Evolutionary conservation across 2,888 invertebrate genomes (phyloP).

Genomic region (Pyrrhosoma nymphula): DNA sequence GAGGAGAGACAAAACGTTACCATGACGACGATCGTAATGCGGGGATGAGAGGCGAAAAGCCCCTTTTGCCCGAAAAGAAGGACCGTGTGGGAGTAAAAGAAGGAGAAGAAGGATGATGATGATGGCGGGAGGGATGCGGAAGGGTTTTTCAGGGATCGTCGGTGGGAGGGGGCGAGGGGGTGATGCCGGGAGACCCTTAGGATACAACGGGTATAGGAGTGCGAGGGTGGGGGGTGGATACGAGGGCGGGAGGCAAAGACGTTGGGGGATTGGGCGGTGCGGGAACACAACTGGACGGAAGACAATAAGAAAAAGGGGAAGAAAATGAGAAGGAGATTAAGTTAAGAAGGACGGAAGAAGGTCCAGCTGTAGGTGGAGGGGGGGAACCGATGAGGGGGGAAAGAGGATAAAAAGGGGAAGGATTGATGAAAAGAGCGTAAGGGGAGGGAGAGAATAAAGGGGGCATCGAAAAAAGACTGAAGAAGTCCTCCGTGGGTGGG

Average conservation of each 20-base stretch:
- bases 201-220: background rate
- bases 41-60: constrained; percentile 13
- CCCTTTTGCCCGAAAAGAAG: background rate
- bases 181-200: background rate
- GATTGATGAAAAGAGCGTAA: too few species aligned
- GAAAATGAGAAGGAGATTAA: constrained; percentile 61
- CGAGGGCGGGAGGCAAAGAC: background rate
- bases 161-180: background rate
- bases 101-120: background rate
- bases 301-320: constrained; percentile 44
- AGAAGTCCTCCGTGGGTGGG: background rate
- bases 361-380: constrained; percentile 16
- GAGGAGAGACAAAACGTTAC: constrained; percentile 4
- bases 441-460: background rate
- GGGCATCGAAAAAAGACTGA: background rate
- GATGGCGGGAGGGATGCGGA: background rate
- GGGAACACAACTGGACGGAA: constrained; percentile 33
- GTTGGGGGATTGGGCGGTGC: background rate
- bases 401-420: background rate
- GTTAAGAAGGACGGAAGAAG: constrained; percentile 43
- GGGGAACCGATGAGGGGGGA: background rate
- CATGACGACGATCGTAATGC: constrained; percentile 36
- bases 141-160: background rate
- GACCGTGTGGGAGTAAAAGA: background rate
- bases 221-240: too few species aligned